Conservation (phyloP, 2,888 invertebrate genomes). For the Lasioglossum villosulum region DNA sequence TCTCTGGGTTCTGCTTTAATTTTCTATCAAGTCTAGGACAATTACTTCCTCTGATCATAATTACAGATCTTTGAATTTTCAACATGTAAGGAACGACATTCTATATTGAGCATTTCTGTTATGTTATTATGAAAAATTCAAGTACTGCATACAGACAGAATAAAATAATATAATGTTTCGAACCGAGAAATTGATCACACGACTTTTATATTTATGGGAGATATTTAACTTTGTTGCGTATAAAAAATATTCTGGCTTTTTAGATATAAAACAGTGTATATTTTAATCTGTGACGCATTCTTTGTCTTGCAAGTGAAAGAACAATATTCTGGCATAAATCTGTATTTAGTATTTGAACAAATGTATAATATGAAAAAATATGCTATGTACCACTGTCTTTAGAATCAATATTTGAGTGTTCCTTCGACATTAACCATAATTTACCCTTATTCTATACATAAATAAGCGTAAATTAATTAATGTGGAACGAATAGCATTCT, state of each 20-base stretch:
- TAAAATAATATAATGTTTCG: neutral
- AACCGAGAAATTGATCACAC: neutral
- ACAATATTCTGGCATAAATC: neutral
- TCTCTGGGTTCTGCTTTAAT: slow-evolving; percentile 19
- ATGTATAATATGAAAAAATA: slow-evolving; percentile 1
- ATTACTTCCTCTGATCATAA: slow-evolving; percentile 26
- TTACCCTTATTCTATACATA: neutral
- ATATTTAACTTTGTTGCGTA: neutral
- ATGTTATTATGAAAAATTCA: neutral
- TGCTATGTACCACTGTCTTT: neutral
- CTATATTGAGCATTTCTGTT: slow-evolving; percentile 62
- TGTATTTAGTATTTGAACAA: neutral
- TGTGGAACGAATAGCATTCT: slow-evolving; percentile 15
- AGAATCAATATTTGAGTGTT: slow-evolving; percentile 13
- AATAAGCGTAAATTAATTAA: neutral
- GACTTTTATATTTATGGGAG: neutral
- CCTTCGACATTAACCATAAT: neutral
- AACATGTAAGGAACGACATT: slow-evolving; percentile 54
- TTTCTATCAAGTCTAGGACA: slow-evolving; percentile 43
- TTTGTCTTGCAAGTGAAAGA: neutral
- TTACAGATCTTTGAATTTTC: slow-evolving; percentile 39
- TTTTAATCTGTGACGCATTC: slow-evolving; percentile 1
- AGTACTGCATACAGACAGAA: neutral
- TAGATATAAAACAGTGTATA: neutral
- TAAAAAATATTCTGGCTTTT: slow-evolving; percentile 1